Percentiles rank a stretch among this genome's conserved stretches.
Evolutionary conservation across 2,113 vertebrate genomes (phyloP).

Genomic region (Eulemur macaco): DNA sequence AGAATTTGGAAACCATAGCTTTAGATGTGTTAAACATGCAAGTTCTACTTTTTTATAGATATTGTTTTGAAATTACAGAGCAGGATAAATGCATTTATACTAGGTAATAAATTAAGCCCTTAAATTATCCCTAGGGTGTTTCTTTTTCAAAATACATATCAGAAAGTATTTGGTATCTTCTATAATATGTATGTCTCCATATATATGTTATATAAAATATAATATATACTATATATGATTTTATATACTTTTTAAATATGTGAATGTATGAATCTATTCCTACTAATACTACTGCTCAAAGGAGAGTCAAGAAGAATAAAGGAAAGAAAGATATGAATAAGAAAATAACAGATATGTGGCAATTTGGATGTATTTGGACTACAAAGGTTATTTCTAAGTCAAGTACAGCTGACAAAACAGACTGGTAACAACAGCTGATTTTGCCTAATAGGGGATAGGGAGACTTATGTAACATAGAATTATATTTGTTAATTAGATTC

Average conservation of each 20-base stretch:
- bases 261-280: neutral
- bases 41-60: neutral
- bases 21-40: neutral
- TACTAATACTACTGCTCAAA: neutral
- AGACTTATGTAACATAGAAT: neutral
- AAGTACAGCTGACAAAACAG: neutral
- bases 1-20: neutral
- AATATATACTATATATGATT: neutral
- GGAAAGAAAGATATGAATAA: neutral
- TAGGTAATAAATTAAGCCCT: neutral
- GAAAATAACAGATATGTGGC: neutral
- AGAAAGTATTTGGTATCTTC: neutral
- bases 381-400: conserved; percentile 18
- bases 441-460: neutral
- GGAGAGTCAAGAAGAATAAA: neutral
- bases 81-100: neutral
- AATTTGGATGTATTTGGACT: neutral
- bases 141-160: neutral
- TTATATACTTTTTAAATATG: no score
- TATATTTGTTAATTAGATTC: neutral
- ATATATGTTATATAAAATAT: neutral
- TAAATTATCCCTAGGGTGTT: neutral
- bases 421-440: neutral
- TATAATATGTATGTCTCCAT: neutral
- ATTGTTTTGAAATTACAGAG: neutral